A percentile compares a stretch with the other conserved stretches of the same genome.
phyloP scores from a whole-genome alignment of 2,888 invertebrate genomes.

The Cheilosia soror region DNA sequence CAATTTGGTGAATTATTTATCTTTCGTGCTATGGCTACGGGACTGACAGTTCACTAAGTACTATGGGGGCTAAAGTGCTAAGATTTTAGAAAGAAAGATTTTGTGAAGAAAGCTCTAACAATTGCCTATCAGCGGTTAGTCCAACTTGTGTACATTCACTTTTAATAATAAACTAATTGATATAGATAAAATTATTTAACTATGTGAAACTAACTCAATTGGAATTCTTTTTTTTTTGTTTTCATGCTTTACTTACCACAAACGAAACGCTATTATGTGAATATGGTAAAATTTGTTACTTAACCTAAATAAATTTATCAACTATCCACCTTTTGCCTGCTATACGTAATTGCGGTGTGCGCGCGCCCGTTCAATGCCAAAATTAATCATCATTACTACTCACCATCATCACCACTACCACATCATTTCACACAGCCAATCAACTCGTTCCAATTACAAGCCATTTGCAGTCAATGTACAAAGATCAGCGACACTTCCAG shows the following conservation, averaged over 20 bases:
- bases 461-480: constrained; percentile 86
- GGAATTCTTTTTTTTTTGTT: constrained; percentile 60
- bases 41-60: too few relatives aligned
- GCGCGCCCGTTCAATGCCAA: constrained; percentile 26
- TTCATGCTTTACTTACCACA: constrained; percentile 71
- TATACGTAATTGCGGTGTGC: constrained; percentile 25
- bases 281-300: constrained; percentile 66
- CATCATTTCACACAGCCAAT: constrained; percentile 80
- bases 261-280: constrained; percentile 56
- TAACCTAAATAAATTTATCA: constrained; percentile 49
- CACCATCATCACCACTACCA: constrained; percentile 50
- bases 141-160: constrained; percentile 40
- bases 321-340: constrained; percentile 65
- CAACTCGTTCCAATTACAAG: constrained; percentile 84
- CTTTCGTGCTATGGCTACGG: too few relatives aligned
- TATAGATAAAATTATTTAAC: background rate
- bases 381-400: constrained; percentile 50
- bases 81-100: too few relatives aligned
- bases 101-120: too few relatives aligned
- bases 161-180: constrained; percentile 1
- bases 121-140: too few relatives aligned
- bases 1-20: too few relatives aligned
- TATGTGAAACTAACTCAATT: constrained; percentile 39
- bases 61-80: too few relatives aligned
- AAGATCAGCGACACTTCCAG: constrained; percentile 94